phyloP scores from a whole-genome alignment of 2,113 vertebrate genomes.

The Urocynchramus pylzowi region DNA sequence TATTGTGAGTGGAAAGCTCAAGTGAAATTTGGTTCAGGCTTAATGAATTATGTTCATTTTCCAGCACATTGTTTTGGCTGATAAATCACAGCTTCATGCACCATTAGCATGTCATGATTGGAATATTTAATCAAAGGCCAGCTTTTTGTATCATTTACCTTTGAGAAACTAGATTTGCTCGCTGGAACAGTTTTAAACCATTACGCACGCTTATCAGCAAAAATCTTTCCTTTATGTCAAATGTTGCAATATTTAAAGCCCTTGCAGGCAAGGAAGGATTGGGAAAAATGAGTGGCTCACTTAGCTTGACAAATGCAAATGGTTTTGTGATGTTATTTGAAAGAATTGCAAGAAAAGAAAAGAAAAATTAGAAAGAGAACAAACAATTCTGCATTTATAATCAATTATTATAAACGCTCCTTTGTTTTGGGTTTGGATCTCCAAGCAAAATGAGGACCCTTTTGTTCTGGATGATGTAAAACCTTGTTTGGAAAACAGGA shows the following conservation, averaged over 20 bases:
- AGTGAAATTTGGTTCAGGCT: slow-evolving; percentile 25
- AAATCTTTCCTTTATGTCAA: slow-evolving; percentile 24
- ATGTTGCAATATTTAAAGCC: slow-evolving; percentile 18
- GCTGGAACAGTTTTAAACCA: slow-evolving; percentile 66
- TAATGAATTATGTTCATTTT: slow-evolving; percentile 66
- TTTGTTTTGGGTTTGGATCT: background rate
- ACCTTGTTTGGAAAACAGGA: background rate
- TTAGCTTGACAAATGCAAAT: slow-evolving; percentile 10
- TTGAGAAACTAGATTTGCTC: slow-evolving; percentile 68
- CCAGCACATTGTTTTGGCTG: slow-evolving; percentile 65
- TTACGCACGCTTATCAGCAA: slow-evolving; percentile 26
- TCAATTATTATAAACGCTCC: background rate
- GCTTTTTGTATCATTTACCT: slow-evolving; percentile 62
- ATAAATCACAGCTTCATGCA: slow-evolving; percentile 72
- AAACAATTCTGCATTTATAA: slow-evolving; percentile 6
- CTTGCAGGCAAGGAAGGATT: background rate
- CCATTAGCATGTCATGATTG: slow-evolving; percentile 62
- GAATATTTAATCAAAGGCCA: slow-evolving; percentile 74
- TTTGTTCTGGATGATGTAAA: background rate
- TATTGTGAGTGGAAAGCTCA: slow-evolving; percentile 44
- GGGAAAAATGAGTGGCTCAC: background rate
- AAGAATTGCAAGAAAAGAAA: background rate
- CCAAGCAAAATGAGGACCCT: background rate
- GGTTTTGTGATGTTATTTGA: background rate
- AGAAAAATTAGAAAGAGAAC: background rate